phyloP scores from a whole-genome alignment of 2,797 vertebrate species.

The Propithecus perrieri region DNA sequence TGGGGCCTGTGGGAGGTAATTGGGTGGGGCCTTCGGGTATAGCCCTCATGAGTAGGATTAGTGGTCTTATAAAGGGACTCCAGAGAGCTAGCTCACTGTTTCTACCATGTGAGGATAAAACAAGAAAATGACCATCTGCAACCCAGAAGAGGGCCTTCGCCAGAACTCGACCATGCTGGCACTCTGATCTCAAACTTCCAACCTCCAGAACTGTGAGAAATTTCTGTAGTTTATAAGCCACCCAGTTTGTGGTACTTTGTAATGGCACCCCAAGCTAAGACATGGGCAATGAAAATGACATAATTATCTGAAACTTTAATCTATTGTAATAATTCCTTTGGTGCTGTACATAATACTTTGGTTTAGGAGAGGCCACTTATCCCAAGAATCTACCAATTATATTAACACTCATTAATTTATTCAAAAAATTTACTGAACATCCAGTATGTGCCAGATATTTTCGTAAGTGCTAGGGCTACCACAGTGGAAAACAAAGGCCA shows the following conservation, averaged over 20 bases:
- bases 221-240: background rate
- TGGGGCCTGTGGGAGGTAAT: background rate
- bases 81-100: background rate
- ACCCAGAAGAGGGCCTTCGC: background rate
- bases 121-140: background rate
- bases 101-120: background rate
- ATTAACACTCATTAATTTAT: background rate
- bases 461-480: background rate
- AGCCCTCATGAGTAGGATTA: background rate
- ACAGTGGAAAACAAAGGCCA: background rate
- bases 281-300: background rate
- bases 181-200: background rate
- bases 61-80: background rate
- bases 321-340: background rate
- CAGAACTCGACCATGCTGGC: background rate
- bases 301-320: background rate
- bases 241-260: background rate
- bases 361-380: background rate
- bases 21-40: background rate
- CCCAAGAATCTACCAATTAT: background rate
- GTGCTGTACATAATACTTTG: background rate
- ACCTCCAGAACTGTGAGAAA: background rate
- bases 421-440: background rate
- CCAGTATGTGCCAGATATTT: background rate
- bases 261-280: background rate